Evolutionary conservation across 2,888 invertebrate genomes (phyloP).

Genomic region (Ceraclea dissimilis): DNA sequence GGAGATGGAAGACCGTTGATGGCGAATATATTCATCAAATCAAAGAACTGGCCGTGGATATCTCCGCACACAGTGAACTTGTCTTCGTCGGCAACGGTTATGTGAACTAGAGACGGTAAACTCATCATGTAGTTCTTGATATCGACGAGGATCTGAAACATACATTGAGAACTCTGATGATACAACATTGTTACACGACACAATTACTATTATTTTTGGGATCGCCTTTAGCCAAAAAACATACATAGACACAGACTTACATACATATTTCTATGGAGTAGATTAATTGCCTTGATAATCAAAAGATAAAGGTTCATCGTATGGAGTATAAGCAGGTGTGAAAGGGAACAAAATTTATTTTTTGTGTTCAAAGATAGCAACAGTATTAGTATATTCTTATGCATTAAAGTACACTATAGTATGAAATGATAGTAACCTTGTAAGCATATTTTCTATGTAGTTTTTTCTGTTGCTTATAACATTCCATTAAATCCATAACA

Average conservation of each 20-base stretch:
- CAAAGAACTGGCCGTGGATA: constrained; percentile 98
- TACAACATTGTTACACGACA: too few relatives aligned
- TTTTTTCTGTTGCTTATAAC: constrained; percentile 85
- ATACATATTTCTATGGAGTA: too few relatives aligned
- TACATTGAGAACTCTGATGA: constrained; percentile 3
- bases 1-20: constrained; percentile 94
- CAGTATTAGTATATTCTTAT: too few relatives aligned
- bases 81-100: constrained; percentile 73
- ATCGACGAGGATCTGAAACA: constrained; percentile 80
- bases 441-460: constrained; percentile 96
- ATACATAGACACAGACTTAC: background rate
- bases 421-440: too few relatives aligned
- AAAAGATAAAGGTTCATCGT: too few relatives aligned
- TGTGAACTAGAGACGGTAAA: constrained; percentile 84
- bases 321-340: too few relatives aligned
- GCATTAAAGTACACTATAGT: too few relatives aligned
- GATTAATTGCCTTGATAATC: too few relatives aligned
- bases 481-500: constrained; percentile 80
- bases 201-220: too few relatives aligned
- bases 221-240: too few relatives aligned
- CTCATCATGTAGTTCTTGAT: constrained; percentile 76
- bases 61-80: constrained; percentile 99
- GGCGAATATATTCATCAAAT: constrained; percentile 94
- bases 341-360: too few relatives aligned
- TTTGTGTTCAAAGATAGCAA: too few relatives aligned